phyloP scores from a whole-genome alignment of 2,113 vertebrate species.

The Mastomys coucha region DNA sequence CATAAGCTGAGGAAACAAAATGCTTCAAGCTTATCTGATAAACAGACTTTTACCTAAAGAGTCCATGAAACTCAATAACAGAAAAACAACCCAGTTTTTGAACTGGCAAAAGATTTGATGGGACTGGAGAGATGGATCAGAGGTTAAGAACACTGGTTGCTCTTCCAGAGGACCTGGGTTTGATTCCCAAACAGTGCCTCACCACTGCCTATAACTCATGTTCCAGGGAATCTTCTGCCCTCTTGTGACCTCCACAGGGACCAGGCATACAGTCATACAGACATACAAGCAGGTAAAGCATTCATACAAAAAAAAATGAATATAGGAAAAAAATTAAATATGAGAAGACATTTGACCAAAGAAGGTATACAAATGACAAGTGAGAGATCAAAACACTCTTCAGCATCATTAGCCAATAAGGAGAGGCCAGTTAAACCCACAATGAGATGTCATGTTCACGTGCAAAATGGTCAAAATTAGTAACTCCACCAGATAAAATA shows the following conservation, averaged over 20 bases:
- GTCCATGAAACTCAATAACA: background rate
- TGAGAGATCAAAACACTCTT: background rate
- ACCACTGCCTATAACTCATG: background rate
- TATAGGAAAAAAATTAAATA: background rate
- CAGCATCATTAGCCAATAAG: background rate
- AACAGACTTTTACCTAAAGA: background rate
- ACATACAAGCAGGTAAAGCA: background rate
- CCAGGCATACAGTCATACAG: background rate
- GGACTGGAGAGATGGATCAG: background rate
- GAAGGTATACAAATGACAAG: background rate
- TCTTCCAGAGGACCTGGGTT: background rate
- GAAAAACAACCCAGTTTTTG: background rate
- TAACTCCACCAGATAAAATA: background rate
- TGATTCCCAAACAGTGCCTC: background rate
- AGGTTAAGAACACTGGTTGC: background rate
- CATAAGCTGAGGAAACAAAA: background rate
- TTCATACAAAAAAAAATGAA: background rate
- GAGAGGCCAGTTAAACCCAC: background rate
- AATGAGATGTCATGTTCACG: background rate
- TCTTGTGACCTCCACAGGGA: background rate
- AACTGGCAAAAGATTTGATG: background rate
- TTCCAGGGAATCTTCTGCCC: background rate
- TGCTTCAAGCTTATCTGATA: slow-evolving; percentile 3
- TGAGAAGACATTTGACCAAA: background rate
- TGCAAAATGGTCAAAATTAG: background rate